Conservation (phyloP, 2,113 vertebrate genomes). For the Atlantisia rogersi region DNA sequence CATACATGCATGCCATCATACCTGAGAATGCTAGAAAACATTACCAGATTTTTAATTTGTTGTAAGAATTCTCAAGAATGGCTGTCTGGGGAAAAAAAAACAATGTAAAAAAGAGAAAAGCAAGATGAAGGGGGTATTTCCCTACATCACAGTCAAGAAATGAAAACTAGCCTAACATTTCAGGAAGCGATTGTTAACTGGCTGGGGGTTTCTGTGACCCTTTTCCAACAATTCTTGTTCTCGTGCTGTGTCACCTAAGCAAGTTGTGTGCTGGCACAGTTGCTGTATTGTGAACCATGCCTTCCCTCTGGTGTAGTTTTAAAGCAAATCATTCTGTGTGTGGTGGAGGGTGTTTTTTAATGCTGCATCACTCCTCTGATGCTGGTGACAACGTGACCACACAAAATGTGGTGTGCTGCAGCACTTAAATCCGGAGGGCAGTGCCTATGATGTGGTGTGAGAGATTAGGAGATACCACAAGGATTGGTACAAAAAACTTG, state of each 20-base stretch:
- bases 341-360: background rate
- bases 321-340: background rate
- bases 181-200: background rate
- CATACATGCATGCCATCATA: background rate
- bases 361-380: background rate
- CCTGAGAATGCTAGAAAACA: constrained; percentile 24
- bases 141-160: background rate
- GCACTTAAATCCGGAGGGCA: background rate
- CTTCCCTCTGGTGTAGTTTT: background rate
- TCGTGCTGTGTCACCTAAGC: background rate
- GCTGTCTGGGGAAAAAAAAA: background rate
- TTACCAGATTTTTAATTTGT: background rate
- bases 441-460: background rate
- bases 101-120: background rate
- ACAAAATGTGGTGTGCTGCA: background rate
- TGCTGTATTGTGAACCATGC: background rate
- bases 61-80: background rate
- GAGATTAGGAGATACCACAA: background rate
- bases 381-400: background rate
- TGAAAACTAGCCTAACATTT: background rate
- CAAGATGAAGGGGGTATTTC: background rate
- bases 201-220: background rate
- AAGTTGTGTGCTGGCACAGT: background rate
- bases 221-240: background rate
- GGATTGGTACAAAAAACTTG: background rate